A percentile compares a stretch with the other conserved stretches of the same genome.
Conservation (phyloP, 2,888 invertebrate genomes). For the Neocrepidodera transversa region DNA sequence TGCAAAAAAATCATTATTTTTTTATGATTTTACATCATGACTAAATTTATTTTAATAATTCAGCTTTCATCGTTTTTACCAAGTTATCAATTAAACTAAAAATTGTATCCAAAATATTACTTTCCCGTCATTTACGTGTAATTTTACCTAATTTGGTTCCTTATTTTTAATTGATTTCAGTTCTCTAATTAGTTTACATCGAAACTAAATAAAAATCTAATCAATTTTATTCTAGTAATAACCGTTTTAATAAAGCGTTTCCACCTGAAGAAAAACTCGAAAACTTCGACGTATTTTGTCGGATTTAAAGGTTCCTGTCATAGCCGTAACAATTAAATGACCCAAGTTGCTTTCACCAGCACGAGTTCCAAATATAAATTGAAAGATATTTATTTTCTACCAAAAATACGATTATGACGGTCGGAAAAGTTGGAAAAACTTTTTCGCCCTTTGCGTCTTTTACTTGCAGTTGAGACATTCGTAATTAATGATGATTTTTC, state of each 20-base stretch:
- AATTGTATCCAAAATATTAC: too few species aligned
- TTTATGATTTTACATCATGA: too few species aligned
- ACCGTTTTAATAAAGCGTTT: constrained; percentile 1
- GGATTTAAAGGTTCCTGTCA: constrained; percentile 30
- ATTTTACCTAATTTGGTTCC: too few species aligned
- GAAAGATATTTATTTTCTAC: constrained; percentile 42
- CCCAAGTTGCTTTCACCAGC: constrained; percentile 44
- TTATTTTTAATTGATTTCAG: too few species aligned
- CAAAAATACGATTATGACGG: constrained; percentile 43
- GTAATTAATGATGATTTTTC: constrained; percentile 17
- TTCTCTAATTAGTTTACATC: too few species aligned
- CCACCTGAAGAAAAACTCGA: constrained; percentile 2
- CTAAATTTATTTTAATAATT: too few species aligned
- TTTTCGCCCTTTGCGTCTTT: constrained; percentile 3
- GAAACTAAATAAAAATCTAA: too few species aligned
- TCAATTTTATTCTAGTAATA: too few species aligned
- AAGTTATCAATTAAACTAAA: too few species aligned
- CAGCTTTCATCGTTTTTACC: too few species aligned
- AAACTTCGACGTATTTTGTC: constrained; percentile 10
- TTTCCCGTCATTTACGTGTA: too few species aligned
- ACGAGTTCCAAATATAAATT: constrained; percentile 47
- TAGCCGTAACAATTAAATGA: constrained; percentile 45
- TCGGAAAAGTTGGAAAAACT: constrained; percentile 8
- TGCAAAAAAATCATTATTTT: too few species aligned
- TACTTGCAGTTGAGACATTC: constrained; percentile 10